phyloP scores from a whole-genome alignment of 2,888 invertebrate species.

The Troglohyphantes excavatus region DNA sequence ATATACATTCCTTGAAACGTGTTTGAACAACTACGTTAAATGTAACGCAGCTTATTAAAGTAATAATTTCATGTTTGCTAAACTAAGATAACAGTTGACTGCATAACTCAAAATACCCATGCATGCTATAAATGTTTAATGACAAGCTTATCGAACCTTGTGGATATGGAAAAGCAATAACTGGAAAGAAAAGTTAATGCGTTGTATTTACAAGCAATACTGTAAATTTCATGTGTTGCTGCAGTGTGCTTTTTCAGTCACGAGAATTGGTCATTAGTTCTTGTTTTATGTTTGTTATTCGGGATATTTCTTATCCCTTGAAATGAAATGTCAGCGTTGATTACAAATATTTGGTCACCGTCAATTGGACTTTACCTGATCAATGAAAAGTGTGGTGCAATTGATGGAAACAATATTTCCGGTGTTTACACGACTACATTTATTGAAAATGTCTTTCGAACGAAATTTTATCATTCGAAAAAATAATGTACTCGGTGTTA shows the following conservation, averaged over 20 bases:
- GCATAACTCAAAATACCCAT: not conserved
- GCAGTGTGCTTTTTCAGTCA: not conserved
- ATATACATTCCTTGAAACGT: too few relatives aligned
- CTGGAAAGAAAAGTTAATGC: not conserved
- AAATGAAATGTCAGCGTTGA: not conserved
- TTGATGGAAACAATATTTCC: too few relatives aligned
- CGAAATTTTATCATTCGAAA: too few relatives aligned
- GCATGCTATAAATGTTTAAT: not conserved
- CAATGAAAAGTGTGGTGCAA: too few relatives aligned
- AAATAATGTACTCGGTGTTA: too few relatives aligned
- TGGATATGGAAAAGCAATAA: not conserved
- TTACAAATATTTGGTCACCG: not conserved
- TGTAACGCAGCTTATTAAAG: too few relatives aligned
- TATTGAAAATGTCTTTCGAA: too few relatives aligned
- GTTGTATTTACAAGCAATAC: constrained; percentile 9
- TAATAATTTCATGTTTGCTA: not conserved
- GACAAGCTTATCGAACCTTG: not conserved
- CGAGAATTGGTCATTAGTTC: constrained; percentile 21
- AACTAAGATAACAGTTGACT: not conserved
- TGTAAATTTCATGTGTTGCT: not conserved
- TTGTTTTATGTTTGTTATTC: not conserved
- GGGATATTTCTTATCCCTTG: not conserved
- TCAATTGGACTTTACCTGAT: too few relatives aligned
- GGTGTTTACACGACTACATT: too few relatives aligned
- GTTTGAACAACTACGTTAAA: too few relatives aligned